Conservation (phyloP, 2,888 invertebrate species). For the Tinea semifulvella region DNA sequence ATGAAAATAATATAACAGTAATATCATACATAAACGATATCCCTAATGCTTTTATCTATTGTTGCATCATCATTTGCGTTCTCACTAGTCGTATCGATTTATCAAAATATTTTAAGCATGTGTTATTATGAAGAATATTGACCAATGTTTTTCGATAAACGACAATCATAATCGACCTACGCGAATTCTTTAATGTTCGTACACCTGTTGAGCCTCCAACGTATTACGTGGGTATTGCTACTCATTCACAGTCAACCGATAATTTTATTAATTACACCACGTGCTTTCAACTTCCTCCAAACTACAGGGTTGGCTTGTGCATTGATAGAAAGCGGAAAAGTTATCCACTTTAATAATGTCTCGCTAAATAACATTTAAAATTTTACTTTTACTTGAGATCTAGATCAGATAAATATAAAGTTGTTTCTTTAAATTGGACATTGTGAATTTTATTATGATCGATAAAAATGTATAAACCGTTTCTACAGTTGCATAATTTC, state of each 20-base stretch:
- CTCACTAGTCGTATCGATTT: background rate
- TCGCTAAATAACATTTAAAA: background rate
- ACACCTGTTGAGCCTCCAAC: constrained; percentile 15
- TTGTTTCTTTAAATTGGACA: constrained; percentile 8
- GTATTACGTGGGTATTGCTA: constrained; percentile 11
- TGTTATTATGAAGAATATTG: background rate
- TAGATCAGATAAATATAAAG: constrained; percentile 1
- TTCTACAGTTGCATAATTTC: background rate
- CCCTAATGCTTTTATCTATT: no score
- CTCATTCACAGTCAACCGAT: background rate
- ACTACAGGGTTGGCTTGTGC: background rate
- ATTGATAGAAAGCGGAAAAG: background rate
- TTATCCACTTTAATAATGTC: background rate
- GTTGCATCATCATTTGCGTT: no score
- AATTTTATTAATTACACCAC: background rate
- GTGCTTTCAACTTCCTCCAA: background rate
- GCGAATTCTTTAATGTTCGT: constrained; percentile 9
- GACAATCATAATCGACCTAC: constrained; percentile 17
- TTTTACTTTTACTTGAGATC: constrained; percentile 1
- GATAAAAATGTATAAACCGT: background rate
- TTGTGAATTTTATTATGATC: constrained; percentile 1
- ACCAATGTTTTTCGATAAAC: constrained; percentile 3
- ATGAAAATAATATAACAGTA: no score
- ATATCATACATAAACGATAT: no score
- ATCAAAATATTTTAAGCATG: constrained; percentile 2